phyloP scores from a whole-genome alignment of 2,888 invertebrate genomes.

The Dryomyza anilis region DNA sequence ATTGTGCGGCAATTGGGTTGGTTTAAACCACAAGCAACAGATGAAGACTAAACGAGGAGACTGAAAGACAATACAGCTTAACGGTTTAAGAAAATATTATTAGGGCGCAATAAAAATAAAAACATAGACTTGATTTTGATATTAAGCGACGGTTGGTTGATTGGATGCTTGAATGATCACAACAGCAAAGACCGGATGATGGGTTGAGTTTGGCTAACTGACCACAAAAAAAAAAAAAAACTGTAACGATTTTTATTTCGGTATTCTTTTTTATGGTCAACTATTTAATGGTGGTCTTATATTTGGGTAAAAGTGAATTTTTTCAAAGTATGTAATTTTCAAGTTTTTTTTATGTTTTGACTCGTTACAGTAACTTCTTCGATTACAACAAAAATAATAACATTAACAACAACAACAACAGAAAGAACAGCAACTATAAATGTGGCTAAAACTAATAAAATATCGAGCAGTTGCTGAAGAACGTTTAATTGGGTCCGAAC shows the following conservation, averaged over 20 bases:
- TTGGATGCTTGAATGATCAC: slow-evolving; percentile 8
- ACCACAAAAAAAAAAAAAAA: too few relatives aligned
- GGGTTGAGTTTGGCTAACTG: not conserved
- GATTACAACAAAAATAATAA: not conserved
- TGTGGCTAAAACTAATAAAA: slow-evolving; percentile 40
- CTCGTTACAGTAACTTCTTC: too few relatives aligned
- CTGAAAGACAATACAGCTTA: too few relatives aligned
- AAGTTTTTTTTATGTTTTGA: not conserved
- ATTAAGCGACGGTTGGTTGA: too few relatives aligned
- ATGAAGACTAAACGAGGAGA: too few relatives aligned
- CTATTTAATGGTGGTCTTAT: not conserved
- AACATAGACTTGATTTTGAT: not conserved
- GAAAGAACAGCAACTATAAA: not conserved
- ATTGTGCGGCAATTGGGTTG: not conserved
- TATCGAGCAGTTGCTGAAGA: slow-evolving; percentile 40
- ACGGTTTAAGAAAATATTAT: not conserved
- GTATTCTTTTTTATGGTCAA: not conserved
- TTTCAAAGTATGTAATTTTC: not conserved
- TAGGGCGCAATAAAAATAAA: not conserved
- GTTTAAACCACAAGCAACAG: not conserved
- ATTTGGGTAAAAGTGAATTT: slow-evolving; percentile 8
- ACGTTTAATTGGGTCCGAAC: slow-evolving; percentile 35
- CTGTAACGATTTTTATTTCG: too few relatives aligned
- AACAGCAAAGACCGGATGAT: too few relatives aligned
- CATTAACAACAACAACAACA: not conserved